Base-by-base conservation (phyloP, 1,140 invertebrate genomes). In the Drosophila tropicalis region DNA sequence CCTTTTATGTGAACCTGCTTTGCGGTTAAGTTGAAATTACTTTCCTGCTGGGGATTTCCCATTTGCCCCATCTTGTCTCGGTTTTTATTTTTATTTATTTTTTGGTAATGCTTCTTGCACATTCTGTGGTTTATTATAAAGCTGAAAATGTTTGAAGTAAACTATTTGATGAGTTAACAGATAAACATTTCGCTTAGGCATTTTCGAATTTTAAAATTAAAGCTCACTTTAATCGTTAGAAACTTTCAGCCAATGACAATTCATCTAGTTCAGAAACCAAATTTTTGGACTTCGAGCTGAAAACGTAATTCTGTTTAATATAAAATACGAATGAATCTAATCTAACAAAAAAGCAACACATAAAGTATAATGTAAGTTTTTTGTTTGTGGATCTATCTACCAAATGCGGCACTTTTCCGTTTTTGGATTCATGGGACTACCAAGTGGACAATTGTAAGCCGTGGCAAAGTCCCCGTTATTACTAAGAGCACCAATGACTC, bases 371-470 rank as follows among this genome's bases (percentile, higher is more conserved):
- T n/a, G n/a, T n/a, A 29, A 34, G 44, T 67, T 47, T 32, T 5
- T 32, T 1, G 25, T 17, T 3, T 44, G 41, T 13, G 55, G 2
- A 4, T 25, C 22, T 25, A 3, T 25, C 22, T 73, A 90, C 81
- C 87, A 91, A 6, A 91, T 29, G 13, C 67, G 67, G 29, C 90
- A 91, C 51, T 79, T 89, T 3, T 95, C 95, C 1, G 64, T 62
- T 3, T 67, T 22, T 2, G 95, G 94, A 92, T 96, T 95, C 94
- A 96, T 95, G 15, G 87, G 81, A 10, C 93, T 93, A 2, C 93
- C 93, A 3, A 76, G 40, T 94, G 22, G 22, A 25, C 22, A 25
- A 25, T 25, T 25, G 22, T 25, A 25, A 25, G 22, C 22, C 22
- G 22, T 25, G 3, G 22, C 22, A 25, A 25, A 25, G 22, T 25